Conservation (phyloP, 2,113 vertebrate species). For the Octodon degus region DNA sequence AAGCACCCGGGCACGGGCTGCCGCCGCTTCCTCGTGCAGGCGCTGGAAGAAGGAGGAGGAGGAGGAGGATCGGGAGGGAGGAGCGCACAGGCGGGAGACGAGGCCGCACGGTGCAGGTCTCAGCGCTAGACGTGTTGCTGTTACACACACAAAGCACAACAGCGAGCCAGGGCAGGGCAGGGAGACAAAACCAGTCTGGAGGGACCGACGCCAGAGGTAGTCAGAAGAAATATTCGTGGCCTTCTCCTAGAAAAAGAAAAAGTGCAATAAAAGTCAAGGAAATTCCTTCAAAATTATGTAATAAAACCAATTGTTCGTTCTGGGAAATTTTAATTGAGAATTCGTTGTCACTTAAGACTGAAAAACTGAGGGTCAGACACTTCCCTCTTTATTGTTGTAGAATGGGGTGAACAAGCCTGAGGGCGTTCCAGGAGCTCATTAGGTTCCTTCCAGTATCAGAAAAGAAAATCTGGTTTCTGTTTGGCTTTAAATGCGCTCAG, state of each 20-base stretch:
- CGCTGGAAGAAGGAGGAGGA: not conserved
- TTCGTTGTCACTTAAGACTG: not conserved
- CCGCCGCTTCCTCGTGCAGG: not conserved
- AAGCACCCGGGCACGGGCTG: too few relatives aligned
- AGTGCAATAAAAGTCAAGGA: slow-evolving; percentile 14
- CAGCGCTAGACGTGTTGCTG: too few relatives aligned
- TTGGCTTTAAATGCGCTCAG: slow-evolving; percentile 4
- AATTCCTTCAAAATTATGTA: not conserved
- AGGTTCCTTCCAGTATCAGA: slow-evolving; percentile 19
- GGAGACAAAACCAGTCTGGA: not conserved
- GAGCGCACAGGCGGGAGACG: not conserved
- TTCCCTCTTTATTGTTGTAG: not conserved
- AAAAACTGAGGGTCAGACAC: not conserved
- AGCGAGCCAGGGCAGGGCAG: not conserved
- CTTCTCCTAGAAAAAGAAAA: not conserved
- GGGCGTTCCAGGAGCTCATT: not conserved
- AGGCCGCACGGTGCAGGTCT: too few relatives aligned
- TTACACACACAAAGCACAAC: not conserved
- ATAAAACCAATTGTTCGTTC: slow-evolving; percentile 1
- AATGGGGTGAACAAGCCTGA: not conserved
- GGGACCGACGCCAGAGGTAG: not conserved
- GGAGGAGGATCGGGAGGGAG: not conserved
- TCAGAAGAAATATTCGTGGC: not conserved
- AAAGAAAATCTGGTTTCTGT: not conserved
- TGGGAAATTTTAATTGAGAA: slow-evolving; percentile 9